A percentile compares a stretch with the other conserved stretches of the same genome.
Evolutionary conservation across 2,888 invertebrate genomes (phyloP).

Genomic region (Pocota personata): DNA sequence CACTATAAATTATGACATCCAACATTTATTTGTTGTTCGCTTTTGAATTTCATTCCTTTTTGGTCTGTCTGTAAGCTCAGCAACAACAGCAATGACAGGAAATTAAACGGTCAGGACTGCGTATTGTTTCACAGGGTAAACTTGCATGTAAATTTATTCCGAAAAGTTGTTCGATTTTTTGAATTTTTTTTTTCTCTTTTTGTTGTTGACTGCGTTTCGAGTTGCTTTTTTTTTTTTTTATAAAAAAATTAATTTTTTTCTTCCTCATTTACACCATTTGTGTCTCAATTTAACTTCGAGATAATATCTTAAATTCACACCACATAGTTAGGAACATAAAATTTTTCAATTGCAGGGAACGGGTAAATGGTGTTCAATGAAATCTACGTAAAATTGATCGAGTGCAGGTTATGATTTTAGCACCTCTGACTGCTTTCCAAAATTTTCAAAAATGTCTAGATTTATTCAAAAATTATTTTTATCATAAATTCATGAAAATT

Average conservation of each 20-base stretch:
- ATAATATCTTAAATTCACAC: background rate
- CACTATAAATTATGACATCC: conserved; percentile 65
- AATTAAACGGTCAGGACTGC: conserved; percentile 63
- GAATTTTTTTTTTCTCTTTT: background rate
- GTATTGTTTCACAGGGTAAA: conserved; percentile 56
- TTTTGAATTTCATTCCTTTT: background rate
- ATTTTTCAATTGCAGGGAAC: too few relatives aligned
- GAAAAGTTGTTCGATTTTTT: conserved; percentile 18
- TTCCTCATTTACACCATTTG: conserved; percentile 15
- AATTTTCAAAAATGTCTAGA: too few relatives aligned
- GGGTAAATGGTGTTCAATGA: too few relatives aligned
- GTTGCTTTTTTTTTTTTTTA: background rate
- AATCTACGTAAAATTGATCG: too few relatives aligned
- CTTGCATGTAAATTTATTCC: conserved; percentile 65
- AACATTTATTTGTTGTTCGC: conserved; percentile 49
- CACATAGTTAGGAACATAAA: too few relatives aligned
- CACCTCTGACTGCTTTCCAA: too few relatives aligned
- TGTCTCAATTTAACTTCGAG: background rate
- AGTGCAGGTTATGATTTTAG: too few relatives aligned
- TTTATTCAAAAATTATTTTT: too few relatives aligned
- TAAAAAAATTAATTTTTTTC: conserved; percentile 16
- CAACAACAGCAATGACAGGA: conserved; percentile 46
- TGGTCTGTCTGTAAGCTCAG: background rate
- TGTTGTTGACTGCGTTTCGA: background rate
- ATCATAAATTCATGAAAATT: too few relatives aligned